A percentile compares a stretch with the other conserved stretches of the same genome.
phyloP scores from a whole-genome alignment of 2,888 invertebrate species.

The Tineola bisselliella region DNA sequence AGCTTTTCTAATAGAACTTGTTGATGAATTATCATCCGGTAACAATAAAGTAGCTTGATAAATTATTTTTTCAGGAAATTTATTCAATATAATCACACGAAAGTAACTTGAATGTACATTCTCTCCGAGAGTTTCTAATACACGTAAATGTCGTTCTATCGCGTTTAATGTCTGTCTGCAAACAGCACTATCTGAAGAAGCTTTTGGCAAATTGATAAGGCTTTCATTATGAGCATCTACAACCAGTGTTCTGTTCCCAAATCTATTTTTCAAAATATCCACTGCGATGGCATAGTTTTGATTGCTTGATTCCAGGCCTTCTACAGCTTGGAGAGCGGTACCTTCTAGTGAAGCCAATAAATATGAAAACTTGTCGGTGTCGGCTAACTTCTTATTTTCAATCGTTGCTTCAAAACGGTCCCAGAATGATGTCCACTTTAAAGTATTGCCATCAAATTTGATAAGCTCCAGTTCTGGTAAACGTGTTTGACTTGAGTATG shows the following conservation, averaged over 20 bases:
- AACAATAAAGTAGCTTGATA: too few relatives aligned
- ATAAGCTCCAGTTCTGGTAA: slow-evolving; percentile 18
- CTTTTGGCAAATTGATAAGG: slow-evolving; percentile 17
- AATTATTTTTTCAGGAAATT: slow-evolving; percentile 21
- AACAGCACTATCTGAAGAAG: slow-evolving; percentile 5
- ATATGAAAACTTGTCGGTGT: slow-evolving; percentile 22
- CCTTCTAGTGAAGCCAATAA: slow-evolving; percentile 19
- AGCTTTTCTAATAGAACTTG: neutral
- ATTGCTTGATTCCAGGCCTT: slow-evolving; percentile 20
- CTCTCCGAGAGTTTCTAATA: neutral
- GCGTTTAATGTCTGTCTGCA: slow-evolving; percentile 18
- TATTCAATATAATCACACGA: slow-evolving; percentile 20
- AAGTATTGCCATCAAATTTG: slow-evolving; percentile 20
- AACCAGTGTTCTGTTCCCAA: slow-evolving; percentile 14
- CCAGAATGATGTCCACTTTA: slow-evolving; percentile 22
- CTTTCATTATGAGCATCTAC: slow-evolving; percentile 20
- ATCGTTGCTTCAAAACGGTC: slow-evolving; percentile 21
- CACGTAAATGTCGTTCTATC: slow-evolving; percentile 17
- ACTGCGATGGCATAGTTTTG: slow-evolving; percentile 19
- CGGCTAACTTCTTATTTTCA: slow-evolving; percentile 16
- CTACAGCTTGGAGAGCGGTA: slow-evolving; percentile 17
- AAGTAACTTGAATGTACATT: neutral
- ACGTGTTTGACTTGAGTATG: neutral
- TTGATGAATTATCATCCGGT: slow-evolving; percentile 12
- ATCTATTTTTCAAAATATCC: slow-evolving; percentile 17